Conservation (phyloP, 2,888 invertebrate species). For the Diabrotica balteata region DNA sequence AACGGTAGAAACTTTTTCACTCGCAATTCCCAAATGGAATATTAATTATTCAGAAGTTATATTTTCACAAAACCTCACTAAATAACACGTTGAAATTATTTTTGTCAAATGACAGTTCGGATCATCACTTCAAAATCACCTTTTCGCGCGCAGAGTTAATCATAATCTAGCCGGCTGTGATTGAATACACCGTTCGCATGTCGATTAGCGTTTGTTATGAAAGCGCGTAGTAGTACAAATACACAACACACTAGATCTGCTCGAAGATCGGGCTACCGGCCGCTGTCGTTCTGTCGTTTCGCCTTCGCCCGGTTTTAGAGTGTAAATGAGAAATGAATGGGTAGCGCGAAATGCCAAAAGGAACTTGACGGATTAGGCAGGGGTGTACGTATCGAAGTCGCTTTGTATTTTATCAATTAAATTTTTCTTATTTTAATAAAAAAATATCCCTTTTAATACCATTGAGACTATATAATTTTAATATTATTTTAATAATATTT, state of each 20-base stretch:
- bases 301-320: conserved; percentile 20
- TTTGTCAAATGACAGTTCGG: no score
- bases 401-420: no score
- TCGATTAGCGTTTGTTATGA: conserved; percentile 32
- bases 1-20: no score
- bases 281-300: conserved; percentile 10
- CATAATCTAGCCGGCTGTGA: conserved; percentile 14
- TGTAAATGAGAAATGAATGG: conserved; percentile 30
- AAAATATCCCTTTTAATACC: no score
- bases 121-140: neutral
- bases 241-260: conserved; percentile 25
- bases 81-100: neutral
- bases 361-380: conserved; percentile 20
- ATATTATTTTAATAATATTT: no score
- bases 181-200: conserved; percentile 19
- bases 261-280: conserved; percentile 26
- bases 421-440: no score
- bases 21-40: no score
- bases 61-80: neutral
- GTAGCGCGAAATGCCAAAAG: conserved; percentile 21
- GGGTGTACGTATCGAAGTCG: neutral
- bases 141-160: conserved; percentile 3
- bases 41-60: no score
- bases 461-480: no score
- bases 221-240: conserved; percentile 26